Base-by-base conservation (phyloP, 2,797 vertebrate species). In the Notamacropus eugenii region DNA sequence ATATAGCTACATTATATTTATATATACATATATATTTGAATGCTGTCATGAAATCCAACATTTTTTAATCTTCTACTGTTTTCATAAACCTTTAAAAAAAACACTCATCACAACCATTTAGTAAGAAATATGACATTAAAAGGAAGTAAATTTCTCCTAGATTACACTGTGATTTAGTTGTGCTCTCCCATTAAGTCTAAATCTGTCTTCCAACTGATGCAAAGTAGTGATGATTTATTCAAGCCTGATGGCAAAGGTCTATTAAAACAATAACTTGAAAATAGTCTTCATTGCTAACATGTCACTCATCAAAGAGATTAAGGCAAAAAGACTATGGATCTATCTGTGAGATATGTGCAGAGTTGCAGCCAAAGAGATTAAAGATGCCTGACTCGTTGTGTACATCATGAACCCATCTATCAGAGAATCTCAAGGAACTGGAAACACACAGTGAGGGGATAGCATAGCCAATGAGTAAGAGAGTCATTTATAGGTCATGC, bases 71-170 rank as follows among this genome's bases (percentile, higher is more conserved):
- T 93, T 97, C 95, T 28, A 94, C 96, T 97, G 91, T 95, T 97
- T 98, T 97, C 94, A 95, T 91, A 93, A 97, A 55, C 55, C 91
- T 96, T 97, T 96, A 92, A 96, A 97, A 97, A 97, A 96, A 92
- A 27, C 93, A 96, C 97, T 97, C 92, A 96, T 97, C 97, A 97
- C 87, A 97, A 93, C 95, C 96, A 96, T 96, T 97, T 98, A 97
- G 87, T 97, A 97, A 98, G 96, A 97, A 98, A 97, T 96, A 96
- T 95, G 96, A 96, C 96, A 96, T 97, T 98, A 96, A 98, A 96
- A 97, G 97, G 93, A 96, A 97, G 97, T 97, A 96, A 95, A 97
- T 98, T 98, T 96, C 95, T 93, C 93, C 95, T 34, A 46, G 62
- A 96, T 97, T 97, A 94, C 94, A 74, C 94, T 96, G 93, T 95